These are phyloP conservation scores for Nomada hirtipes DNA, from an alignment of 2,888 invertebrate species.

Conservation along the genomic window DNA sequence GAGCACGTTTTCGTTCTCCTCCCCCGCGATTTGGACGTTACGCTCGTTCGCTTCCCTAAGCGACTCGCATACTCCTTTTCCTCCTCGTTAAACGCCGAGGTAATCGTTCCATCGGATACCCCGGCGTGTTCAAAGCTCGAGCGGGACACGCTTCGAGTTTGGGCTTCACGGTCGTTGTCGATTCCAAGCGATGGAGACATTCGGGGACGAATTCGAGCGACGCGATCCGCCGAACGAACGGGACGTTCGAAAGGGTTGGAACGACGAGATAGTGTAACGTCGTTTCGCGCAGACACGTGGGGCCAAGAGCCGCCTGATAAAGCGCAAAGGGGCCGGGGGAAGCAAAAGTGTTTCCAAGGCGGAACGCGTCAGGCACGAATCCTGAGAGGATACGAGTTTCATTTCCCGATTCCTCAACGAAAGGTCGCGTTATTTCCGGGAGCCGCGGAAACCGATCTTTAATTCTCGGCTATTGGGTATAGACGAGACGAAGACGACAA, in stretches of 20 bases:
- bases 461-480: conserved; percentile 58
- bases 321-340: conserved; percentile 6
- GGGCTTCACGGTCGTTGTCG: too few species aligned
- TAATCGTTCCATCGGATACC: conserved; percentile 11
- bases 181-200: too few species aligned
- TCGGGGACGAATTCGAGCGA: neutral
- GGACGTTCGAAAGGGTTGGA: neutral
- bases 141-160: neutral
- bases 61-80: neutral
- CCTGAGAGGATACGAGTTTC: conserved; percentile 68
- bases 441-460: conserved; percentile 69
- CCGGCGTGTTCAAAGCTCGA: neutral
- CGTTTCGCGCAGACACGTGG: neutral
- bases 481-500: conserved; percentile 7
- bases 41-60: neutral
- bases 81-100: conserved; percentile 37
- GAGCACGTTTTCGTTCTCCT: conserved; percentile 16
- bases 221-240: neutral
- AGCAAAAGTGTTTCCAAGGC: conserved; percentile 57
- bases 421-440: conserved; percentile 70
- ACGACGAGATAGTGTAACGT: neutral
- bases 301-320: conserved; percentile 1
- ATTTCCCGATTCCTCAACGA: conserved; percentile 69
- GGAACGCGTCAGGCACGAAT: conserved; percentile 49
- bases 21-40: neutral